These are phyloP conservation scores for Hypsibius dujardini DNA, from an alignment of 1,140 invertebrate genomes.

Conservation along the genomic window DNA sequence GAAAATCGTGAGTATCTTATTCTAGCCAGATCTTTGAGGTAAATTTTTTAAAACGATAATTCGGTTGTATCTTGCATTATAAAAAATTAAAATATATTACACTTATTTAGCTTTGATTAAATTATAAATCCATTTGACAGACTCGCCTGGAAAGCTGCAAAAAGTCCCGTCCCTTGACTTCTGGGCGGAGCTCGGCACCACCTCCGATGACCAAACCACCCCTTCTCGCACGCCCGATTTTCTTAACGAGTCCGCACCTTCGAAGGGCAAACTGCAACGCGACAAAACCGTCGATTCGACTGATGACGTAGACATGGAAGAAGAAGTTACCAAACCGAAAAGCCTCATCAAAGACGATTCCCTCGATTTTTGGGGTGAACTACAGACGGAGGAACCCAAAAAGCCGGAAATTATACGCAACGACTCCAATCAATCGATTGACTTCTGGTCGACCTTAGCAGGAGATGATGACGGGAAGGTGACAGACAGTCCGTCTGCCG, in stretches of 20 bases:
- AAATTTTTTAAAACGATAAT: too few species aligned
- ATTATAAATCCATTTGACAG: too few species aligned
- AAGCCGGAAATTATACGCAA: too few species aligned
- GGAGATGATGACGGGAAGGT: background rate
- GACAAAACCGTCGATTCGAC: background rate
- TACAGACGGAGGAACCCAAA: background rate
- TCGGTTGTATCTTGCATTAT: too few species aligned
- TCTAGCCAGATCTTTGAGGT: too few species aligned
- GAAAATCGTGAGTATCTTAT: too few species aligned
- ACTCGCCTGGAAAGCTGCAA: background rate
- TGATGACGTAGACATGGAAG: background rate
- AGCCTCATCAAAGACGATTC: background rate
- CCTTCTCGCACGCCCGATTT: too few species aligned
- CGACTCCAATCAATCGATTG: background rate
- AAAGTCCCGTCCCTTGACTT: background rate
- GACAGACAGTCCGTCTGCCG: too few species aligned
- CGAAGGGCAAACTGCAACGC: background rate
- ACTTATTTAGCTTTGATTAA: too few species aligned
- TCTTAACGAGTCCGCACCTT: too few species aligned
- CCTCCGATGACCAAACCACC: too few species aligned
- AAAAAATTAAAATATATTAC: constrained; percentile 6
- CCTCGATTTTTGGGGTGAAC: background rate
- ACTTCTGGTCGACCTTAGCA: background rate
- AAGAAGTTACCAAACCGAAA: background rate
- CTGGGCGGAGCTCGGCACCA: background rate